Evolutionary conservation across 2,113 vertebrate genomes (phyloP), one percentile per base, ranked within the genome.

Genomic region (Cygnus buccinator): DNA sequence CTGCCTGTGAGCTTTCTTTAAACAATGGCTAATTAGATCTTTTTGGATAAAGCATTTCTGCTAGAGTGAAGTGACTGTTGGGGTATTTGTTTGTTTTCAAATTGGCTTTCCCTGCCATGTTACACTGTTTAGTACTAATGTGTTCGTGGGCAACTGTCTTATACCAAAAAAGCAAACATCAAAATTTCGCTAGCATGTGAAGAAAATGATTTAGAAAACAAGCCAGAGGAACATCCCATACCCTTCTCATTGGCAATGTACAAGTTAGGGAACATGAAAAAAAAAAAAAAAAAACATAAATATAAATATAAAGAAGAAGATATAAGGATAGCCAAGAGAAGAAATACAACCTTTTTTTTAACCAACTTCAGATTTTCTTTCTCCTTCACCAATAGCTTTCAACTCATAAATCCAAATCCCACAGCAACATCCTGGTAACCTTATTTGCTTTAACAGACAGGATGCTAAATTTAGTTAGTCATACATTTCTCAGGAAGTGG

Each of bases 371-470:
- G 35, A 70, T 89, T 89, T 94, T 90, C 41, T 57, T 0, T 67
- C n/a, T 79, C 48, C 41, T 89, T 72, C 52, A 14, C 76, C 77
- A 68, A 0, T 55, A 68, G 48, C 68, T 93, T 89, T 48, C 79
- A 83, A 19, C 52, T 87, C 13, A 23, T 35, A 35, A 35, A 35
- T 35, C 35, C 35, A 71, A 74, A 44, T 75, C 54, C 84, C 87
- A 52, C 74, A 58, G 58, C 68, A 58, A 13, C 58, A 80, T 89
- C 83, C 91, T 66, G 72, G 67, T 89, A 93, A 74, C 84, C 81
- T 94, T 94, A 58, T 89, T 96, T 96, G 91, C 96, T 94, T 92
- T 92, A 59, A 77, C 76, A 95, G 87, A 58, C 71, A 2, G 23
- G 44, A 25, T 87, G 66, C 74, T 95, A 93, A 94, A 96, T 92